Base-by-base conservation (phyloP, 1,140 invertebrate genomes). In the Drosophila pandora region DNA sequence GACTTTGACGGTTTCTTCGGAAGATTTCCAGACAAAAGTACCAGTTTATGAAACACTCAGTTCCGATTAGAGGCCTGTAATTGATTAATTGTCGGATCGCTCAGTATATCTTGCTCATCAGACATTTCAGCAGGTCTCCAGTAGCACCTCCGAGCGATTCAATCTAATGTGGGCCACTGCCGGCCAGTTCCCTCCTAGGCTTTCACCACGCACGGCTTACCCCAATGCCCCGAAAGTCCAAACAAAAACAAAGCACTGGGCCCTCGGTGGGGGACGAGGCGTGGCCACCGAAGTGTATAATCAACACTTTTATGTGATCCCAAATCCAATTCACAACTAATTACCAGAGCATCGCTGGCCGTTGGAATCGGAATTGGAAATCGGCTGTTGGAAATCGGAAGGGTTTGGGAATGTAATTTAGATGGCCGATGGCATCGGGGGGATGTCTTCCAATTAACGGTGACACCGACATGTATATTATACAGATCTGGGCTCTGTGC, bases 301-400 rank as follows among this genome's bases (percentile, higher is more conserved):
- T 87, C 83, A 87, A 87, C 82, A 88, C 82, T 87, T 87, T 87
- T 87, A 87, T 87, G 82, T 87, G 82, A 87, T 87, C 82, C 65
- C 78, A 80, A 85, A 87, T 87, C 82, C 82, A 87, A 85, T 85
- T 87, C 82, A 88, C 82, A 87, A 87, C 82, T 87, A 87, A 87
- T 87, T 87, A 87, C 83, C 53, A 69, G 78, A 75, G 78, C 83
- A 76, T 74, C 78, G 62, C 67, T 61, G 57, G 55, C 25, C 54
- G 8, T 74, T 55, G 45, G 67, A 68, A 57, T 68, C 54, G 59
- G 67, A 60, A 39, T 53, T 48, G 34, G 37, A 52, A 34, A 30
- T 22, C 32, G 50, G 28, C 21, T 48, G 45, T 53, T 30, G 17
- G 17, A 17, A 17, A 17, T 43, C 9, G 34, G 32, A 50, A 49